Evolutionary conservation across 2,113 vertebrate species (phyloP).

Genomic region (pig (Sus scrofa)): T2T-Sscrofa CM000812.6:177350501-177351000

Average conservation of each 20-base stretch:
- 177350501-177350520: background rate
- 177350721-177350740: background rate
- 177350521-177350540: background rate
- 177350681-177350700: slow-evolving; percentile 11
- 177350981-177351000: slow-evolving; percentile 63
- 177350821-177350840: background rate
- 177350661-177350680: background rate
- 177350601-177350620: background rate
- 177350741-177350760: too few species aligned
- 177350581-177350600: slow-evolving; percentile 18
- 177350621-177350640: background rate
- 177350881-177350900: background rate
- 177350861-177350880: background rate
- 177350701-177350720: background rate
- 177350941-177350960: background rate
- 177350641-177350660: background rate
- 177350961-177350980: background rate
- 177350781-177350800: background rate
- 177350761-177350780: background rate
- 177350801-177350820: background rate
- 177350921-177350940: background rate
- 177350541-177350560: background rate
- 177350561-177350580: background rate
- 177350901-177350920: background rate
- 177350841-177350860: background rate